Conservation (phyloP, 2,797 vertebrate genomes). For the Crax fasciolata region DNA sequence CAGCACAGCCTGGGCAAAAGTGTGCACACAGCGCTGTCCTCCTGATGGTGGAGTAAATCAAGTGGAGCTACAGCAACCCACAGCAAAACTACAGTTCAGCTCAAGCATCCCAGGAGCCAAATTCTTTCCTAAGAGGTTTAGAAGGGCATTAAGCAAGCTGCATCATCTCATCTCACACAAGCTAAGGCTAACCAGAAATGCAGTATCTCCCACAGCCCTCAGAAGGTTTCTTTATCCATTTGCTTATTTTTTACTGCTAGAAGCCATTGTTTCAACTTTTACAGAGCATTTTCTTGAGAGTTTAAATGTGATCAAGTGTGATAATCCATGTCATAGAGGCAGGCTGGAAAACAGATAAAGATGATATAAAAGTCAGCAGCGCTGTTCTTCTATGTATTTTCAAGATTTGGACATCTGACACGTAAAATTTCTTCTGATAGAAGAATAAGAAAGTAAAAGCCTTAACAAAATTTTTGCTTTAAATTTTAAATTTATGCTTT, state of each 20-base stretch:
- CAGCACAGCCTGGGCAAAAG: fast-evolving
- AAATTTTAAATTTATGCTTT: constrained; percentile 1
- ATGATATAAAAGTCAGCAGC: constrained; percentile 14
- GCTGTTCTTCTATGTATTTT: background rate
- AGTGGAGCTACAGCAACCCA: background rate
- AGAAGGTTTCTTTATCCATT: background rate
- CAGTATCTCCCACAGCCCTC: background rate
- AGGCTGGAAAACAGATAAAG: background rate
- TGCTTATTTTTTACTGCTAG: background rate
- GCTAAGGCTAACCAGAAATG: background rate
- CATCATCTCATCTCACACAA: background rate
- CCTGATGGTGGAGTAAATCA: fast-evolving
- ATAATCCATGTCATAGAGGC: background rate
- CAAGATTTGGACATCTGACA: background rate
- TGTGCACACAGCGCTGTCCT: background rate
- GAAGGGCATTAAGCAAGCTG: background rate
- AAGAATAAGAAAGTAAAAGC: background rate
- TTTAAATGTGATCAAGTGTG: background rate
- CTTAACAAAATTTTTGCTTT: constrained; percentile 14
- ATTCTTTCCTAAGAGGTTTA: background rate
- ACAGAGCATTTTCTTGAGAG: background rate
- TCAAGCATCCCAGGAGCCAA: background rate
- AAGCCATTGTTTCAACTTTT: background rate
- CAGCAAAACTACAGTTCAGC: background rate
- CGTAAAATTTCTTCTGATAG: background rate